Evolutionary conservation across 2,113 vertebrate species (phyloP), one percentile per base, ranked within the genome.

Genomic region (Mesitornis unicolor): DNA sequence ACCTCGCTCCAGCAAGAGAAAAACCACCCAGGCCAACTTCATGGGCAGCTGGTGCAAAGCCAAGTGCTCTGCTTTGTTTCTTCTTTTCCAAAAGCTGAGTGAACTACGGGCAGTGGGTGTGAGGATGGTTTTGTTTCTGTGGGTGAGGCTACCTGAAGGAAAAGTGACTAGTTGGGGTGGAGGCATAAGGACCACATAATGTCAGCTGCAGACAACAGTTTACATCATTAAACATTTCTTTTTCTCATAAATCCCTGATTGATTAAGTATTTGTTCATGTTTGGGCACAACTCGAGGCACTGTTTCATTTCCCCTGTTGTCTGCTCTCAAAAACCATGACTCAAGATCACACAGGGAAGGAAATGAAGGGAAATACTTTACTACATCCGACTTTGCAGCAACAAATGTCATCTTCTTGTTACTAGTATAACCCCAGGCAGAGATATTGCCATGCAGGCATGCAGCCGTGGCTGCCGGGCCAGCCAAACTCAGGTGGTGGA

Each of bases 321-420:
- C 2, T 8, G 24, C 53, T 93, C 78, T 71, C 43, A 48, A 45
- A 78, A 74, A 60, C 40, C 61, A 47, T 91, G 88, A 95, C 70
- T 96, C 92, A 96, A 5, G 13, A 64, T 84, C 47, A n/a, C 10
- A 82, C 47, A 28, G 63, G 51, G 77, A 85, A 94, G 76, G 87
- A 93, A 96, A 87, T 28, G n/a, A 81, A 76, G 60, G 90, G 65
- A 91, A 92, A 87, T 90, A 71, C 75, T 87, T 92, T 90, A 85
- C 78, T 90, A 51, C 36, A 56, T 94, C 63, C 1, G 16, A 19
- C 48, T 80, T 14, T 60, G 47, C 88, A 88, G 77, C 60, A 64
- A 53, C 17, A 8, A 76, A 87, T 75, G 73, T 61, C 65, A 73
- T 57, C 63, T 75, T 93, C 67, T 36, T 92, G 75, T 68, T 79